These are phyloP conservation scores for Glossophaga mutica DNA, from an alignment of 2,797 vertebrate species.

Conservation along the genomic window DNA sequence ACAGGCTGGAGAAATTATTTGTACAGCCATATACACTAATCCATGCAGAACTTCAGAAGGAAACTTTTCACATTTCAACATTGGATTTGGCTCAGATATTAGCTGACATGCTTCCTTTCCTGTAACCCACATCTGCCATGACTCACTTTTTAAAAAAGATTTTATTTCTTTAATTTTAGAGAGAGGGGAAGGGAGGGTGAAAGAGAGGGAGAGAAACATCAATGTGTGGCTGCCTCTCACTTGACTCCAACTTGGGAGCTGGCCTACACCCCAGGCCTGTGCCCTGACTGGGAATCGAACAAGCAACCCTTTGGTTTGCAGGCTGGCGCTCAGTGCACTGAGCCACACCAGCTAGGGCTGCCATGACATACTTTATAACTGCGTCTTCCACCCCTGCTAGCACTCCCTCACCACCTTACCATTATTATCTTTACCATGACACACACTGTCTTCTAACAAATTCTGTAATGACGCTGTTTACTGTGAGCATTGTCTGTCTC, in stretches of 20 bases:
- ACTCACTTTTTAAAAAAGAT: neutral
- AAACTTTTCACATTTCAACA: neutral
- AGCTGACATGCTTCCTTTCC: neutral
- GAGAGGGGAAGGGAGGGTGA: no score
- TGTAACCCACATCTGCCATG: neutral
- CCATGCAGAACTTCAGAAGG: neutral
- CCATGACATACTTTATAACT: neutral
- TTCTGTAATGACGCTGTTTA: neutral
- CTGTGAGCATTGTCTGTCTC: neutral
- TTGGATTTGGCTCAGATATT: neutral
- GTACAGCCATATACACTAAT: neutral
- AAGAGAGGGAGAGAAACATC: no score
- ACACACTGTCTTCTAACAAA: neutral
- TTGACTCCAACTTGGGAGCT: no score
- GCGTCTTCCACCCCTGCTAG: neutral
- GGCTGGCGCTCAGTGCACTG: no score
- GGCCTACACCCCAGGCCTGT: no score
- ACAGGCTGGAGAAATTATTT: neutral
- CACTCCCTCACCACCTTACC: neutral
- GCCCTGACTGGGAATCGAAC: no score
- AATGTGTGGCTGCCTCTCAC: no score
- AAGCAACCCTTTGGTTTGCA: no score
- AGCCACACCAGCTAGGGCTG: no score
- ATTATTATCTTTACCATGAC: neutral
- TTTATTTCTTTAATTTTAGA: no score